phyloP scores from a whole-genome alignment of 2,113 vertebrate species.

The Barnardius zonarius region DNA sequence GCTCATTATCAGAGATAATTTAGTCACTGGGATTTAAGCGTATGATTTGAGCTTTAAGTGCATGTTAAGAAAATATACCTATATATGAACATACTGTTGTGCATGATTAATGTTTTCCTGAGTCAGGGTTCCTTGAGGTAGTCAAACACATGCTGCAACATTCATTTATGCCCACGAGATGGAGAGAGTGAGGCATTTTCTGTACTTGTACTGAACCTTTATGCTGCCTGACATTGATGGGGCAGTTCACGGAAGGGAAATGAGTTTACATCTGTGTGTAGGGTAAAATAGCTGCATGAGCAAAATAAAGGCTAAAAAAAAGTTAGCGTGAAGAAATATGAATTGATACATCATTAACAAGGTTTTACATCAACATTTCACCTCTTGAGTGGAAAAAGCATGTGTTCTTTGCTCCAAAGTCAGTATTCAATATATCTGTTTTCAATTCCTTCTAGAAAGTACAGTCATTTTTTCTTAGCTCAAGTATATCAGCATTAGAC shows the following conservation, averaged over 20 bases:
- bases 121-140: rapidly evolving
- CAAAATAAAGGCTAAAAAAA: neutral
- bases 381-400: neutral
- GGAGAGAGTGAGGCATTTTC: slow-evolving; percentile 28
- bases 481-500: neutral
- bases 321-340: neutral
- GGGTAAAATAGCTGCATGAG: neutral
- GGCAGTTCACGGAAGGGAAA: neutral
- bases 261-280: neutral
- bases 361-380: neutral
- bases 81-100: rapidly evolving
- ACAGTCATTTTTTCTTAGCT: neutral
- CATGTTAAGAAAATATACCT: neutral
- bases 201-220: neutral
- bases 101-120: rapidly evolving
- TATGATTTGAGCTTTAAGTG: neutral
- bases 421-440: rapidly evolving
- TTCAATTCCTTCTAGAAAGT: neutral
- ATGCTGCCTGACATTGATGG: neutral
- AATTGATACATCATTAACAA: neutral
- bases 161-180: slow-evolving; percentile 42
- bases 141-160: neutral
- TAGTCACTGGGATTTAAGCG: neutral
- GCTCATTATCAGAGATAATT: neutral
- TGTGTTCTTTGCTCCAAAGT: neutral